phyloP scores from a whole-genome alignment of 2,888 invertebrate species.

The Conus canariensis region DNA sequence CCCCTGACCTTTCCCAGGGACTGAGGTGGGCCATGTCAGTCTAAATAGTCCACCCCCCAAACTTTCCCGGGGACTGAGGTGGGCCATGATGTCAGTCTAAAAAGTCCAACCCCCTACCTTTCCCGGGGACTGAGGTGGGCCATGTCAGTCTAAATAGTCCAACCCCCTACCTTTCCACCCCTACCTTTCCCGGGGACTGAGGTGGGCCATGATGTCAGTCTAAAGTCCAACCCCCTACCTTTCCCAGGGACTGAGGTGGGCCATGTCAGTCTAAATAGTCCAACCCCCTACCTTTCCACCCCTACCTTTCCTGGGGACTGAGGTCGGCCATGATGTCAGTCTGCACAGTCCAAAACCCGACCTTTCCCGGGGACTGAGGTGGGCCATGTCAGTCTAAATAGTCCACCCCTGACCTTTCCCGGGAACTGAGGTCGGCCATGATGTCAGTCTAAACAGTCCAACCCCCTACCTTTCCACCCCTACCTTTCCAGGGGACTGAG shows the following conservation, averaged over 20 bases:
- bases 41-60: too few species aligned
- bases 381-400: conserved; percentile 61
- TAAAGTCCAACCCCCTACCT: conserved; percentile 49
- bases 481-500: background rate
- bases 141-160: conserved; percentile 72
- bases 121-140: conserved; percentile 75
- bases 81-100: conserved; percentile 73
- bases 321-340: conserved; percentile 79
- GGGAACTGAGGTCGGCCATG: conserved; percentile 77
- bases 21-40: too few species aligned
- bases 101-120: conserved; percentile 47
- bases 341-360: too few species aligned
- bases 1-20: too few species aligned
- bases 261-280: conserved; percentile 74
- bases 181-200: conserved; percentile 71
- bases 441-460: conserved; percentile 56
- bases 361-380: too few species aligned
- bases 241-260: conserved; percentile 73
- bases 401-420: conserved; percentile 59
- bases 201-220: conserved; percentile 78
- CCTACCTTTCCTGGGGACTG: conserved; percentile 69
- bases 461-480: too few species aligned
- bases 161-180: background rate
- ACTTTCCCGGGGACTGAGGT: conserved; percentile 71
- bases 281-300: background rate